A percentile compares a stretch with the other conserved stretches of the same genome.
Conservation (phyloP, 2,797 vertebrate genomes). For the Mus spretus region DNA sequence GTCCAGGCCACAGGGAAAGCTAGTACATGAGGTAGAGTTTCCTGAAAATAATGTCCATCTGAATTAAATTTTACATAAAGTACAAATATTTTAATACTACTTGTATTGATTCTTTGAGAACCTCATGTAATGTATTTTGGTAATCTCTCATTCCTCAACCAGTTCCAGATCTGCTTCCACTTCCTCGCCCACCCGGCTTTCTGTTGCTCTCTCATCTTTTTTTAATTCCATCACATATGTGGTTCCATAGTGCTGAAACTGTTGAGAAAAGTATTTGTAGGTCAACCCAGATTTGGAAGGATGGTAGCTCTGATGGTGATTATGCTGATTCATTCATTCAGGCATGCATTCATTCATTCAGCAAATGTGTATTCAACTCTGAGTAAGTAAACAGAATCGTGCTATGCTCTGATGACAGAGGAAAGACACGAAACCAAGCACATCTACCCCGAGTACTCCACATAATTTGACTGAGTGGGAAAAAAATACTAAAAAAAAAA, state of each 20-base stretch:
- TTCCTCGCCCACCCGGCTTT: neutral
- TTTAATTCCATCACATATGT: neutral
- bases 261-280: conserved; percentile 36
- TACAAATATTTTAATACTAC: neutral
- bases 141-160: neutral
- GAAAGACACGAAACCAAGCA: neutral
- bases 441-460: neutral
- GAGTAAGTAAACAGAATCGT: neutral
- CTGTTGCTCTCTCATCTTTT: neutral
- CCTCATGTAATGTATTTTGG: neutral
- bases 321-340: neutral
- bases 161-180: neutral
- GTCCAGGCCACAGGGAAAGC: neutral
- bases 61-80: conserved; percentile 35
- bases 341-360: neutral
- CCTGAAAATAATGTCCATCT: neutral
- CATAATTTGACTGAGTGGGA: neutral
- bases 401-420: neutral
- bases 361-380: neutral
- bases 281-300: neutral
- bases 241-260: neutral
- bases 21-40: neutral
- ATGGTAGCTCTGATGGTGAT: neutral
- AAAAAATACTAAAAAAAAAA: neutral
- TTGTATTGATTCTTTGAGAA: neutral